Evolutionary conservation across 2,113 vertebrate genomes (phyloP).

Genomic region (Oplegnathus fasciatus): DNA sequence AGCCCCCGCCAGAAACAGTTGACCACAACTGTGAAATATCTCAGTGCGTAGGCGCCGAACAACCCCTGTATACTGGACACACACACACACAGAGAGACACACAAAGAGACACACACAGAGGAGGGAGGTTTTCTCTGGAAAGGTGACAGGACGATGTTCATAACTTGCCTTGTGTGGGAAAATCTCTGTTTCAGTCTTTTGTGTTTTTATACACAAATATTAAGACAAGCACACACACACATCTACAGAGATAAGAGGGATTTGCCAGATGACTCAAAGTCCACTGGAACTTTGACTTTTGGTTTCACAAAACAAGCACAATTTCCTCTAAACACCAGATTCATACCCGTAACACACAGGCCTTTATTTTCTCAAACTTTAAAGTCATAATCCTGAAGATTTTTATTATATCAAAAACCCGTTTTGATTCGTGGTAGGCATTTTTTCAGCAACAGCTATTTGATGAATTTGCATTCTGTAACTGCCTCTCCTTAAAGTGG

Average conservation of each 20-base stretch:
- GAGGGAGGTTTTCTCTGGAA: conserved; percentile 12
- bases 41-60: conserved; percentile 8
- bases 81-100: conserved; percentile 5
- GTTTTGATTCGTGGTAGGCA: not conserved
- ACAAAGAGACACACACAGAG: conserved; percentile 5
- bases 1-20: not conserved
- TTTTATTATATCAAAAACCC: not conserved
- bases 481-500: not conserved
- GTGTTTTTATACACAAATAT: not conserved
- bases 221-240: not conserved
- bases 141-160: conserved; percentile 20
- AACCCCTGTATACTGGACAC: not conserved
- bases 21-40: conserved; percentile 36
- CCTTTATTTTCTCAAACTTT: not conserved
- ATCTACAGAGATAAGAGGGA: not conserved
- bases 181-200: conserved; percentile 6
- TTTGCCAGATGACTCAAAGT: not conserved
- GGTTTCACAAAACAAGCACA: not conserved
- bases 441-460: not conserved
- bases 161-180: conserved; percentile 19
- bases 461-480: not conserved
- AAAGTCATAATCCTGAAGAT: not conserved
- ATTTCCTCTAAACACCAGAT: not conserved
- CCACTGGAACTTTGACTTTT: not conserved
- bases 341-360: too few species aligned